Evolutionary conservation across 2,113 vertebrate genomes (phyloP).

Genomic region (Piprites chloris): DNA sequence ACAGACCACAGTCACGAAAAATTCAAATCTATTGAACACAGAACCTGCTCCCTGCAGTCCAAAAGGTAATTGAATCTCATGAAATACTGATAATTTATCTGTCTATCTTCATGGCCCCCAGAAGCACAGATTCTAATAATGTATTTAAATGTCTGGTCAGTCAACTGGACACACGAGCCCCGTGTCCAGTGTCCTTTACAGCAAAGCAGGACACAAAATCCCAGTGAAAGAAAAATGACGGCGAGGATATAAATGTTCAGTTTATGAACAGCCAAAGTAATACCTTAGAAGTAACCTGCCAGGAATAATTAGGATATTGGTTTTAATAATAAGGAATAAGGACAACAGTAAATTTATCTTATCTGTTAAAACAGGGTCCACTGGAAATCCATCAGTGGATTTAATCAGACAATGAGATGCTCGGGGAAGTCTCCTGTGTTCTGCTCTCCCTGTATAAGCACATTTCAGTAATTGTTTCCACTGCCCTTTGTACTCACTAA

Average conservation of each 20-base stretch:
- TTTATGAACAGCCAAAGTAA: not conserved
- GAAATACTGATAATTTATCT: not conserved
- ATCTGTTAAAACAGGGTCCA: not conserved
- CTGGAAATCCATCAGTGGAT: conserved; percentile 12
- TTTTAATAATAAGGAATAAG: conserved; percentile 1
- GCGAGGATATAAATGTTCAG: not conserved
- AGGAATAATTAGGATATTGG: conserved; percentile 4
- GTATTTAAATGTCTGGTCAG: not conserved
- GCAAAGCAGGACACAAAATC: not conserved
- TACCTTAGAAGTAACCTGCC: not conserved
- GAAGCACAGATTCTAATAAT: not conserved
- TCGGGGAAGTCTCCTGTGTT: conserved; percentile 24
- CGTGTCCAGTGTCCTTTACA: not conserved
- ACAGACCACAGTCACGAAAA: not conserved
- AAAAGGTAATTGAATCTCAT: not conserved
- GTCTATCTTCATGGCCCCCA: not conserved
- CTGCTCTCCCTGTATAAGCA: conserved; percentile 27
- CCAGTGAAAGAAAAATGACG: not conserved
- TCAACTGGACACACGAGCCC: not conserved
- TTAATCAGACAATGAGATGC: conserved; percentile 37
- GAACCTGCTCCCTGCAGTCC: not conserved
- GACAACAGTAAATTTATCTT: conserved; percentile 5
- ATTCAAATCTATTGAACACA: not conserved
- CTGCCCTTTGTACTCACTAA: conserved; percentile 52
- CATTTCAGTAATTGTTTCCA: conserved; percentile 48